Conservation (phyloP, 2,797 vertebrate species). For the Lagodon rhomboides region DNA sequence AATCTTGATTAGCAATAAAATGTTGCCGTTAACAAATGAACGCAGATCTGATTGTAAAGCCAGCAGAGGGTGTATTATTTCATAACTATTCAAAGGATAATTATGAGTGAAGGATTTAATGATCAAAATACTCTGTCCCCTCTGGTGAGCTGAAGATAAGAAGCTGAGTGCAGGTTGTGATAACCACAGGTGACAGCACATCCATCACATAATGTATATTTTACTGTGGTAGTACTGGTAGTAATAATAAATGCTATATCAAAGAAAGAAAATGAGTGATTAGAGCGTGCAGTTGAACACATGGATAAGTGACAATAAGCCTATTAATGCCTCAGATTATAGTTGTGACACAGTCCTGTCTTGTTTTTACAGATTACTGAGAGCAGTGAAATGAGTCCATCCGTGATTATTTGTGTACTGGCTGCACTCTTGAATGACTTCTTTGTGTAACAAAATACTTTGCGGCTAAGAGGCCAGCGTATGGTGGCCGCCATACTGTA, state of each 20-base stretch:
- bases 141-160: conserved; percentile 15
- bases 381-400: conserved; percentile 42
- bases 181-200: conserved; percentile 20
- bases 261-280: conserved; percentile 1
- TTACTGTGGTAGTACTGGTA: conserved; percentile 11
- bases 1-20: conserved; percentile 32
- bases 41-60: background rate
- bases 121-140: conserved; percentile 21
- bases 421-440: conserved; percentile 53
- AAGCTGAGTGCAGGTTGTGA: conserved; percentile 27
- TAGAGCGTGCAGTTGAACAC: conserved; percentile 22
- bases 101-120: conserved; percentile 16
- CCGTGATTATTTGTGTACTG: conserved; percentile 26
- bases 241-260: conserved; percentile 15
- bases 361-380: conserved; percentile 42
- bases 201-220: conserved; percentile 5
- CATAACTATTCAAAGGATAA: conserved; percentile 20
- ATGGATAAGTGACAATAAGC: conserved; percentile 29
- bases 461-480: conserved; percentile 49
- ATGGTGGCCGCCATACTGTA: conserved; percentile 61
- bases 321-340: conserved; percentile 40
- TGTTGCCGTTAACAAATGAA: conserved; percentile 15
- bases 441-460: conserved; percentile 66
- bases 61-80: background rate
- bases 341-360: conserved; percentile 26